These are phyloP conservation scores for Stigmatopora nigra DNA, from an alignment of 2,113 vertebrate genomes.

Conservation along the genomic window DNA sequence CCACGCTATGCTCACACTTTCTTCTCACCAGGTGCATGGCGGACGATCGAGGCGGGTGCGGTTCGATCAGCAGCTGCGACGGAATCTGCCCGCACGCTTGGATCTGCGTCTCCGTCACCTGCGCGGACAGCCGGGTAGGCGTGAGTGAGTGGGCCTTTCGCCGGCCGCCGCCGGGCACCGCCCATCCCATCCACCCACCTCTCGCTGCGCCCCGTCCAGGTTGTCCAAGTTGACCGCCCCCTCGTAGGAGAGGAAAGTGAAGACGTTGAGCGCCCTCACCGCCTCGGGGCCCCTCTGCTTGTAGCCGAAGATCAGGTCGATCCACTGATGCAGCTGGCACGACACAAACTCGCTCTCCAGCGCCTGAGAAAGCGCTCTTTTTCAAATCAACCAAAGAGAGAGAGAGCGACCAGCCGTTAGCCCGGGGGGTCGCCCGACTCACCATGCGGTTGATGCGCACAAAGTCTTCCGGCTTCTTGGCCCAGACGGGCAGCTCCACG, in stretches of 20 bases:
- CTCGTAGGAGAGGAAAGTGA: constrained; percentile 94
- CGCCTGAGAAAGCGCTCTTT: constrained; percentile 70
- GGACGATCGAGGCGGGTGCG: constrained; percentile 95
- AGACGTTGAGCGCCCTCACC: constrained; percentile 90
- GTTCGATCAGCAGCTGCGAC: constrained; percentile 97
- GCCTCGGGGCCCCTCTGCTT: constrained; percentile 96
- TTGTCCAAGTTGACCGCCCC: constrained; percentile 88
- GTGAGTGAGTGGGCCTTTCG: too few species aligned
- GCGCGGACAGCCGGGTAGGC: neutral
- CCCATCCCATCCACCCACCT: constrained; percentile 94
- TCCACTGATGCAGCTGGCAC: constrained; percentile 98
- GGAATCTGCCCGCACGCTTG: constrained; percentile 93
- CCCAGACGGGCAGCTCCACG: constrained; percentile 91
- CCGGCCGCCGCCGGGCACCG: constrained; percentile 13
- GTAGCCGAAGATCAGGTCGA: constrained; percentile 97
- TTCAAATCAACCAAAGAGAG: too few species aligned
- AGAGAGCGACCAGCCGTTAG: too few species aligned
- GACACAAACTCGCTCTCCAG: constrained; percentile 97
- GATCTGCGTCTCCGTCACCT: constrained; percentile 94
- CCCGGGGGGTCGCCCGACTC: constrained; percentile 36
- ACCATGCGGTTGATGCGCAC: constrained; percentile 99
- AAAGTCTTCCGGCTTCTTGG: constrained; percentile 97
- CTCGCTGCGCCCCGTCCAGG: constrained; percentile 81
- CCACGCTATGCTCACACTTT: too few species aligned
- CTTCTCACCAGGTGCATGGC: constrained; percentile 99